Evolutionary conservation across 2,797 vertebrate species (phyloP), one percentile per base, ranked within the genome.

Genomic region (Pangasius mekongensis): DNA sequence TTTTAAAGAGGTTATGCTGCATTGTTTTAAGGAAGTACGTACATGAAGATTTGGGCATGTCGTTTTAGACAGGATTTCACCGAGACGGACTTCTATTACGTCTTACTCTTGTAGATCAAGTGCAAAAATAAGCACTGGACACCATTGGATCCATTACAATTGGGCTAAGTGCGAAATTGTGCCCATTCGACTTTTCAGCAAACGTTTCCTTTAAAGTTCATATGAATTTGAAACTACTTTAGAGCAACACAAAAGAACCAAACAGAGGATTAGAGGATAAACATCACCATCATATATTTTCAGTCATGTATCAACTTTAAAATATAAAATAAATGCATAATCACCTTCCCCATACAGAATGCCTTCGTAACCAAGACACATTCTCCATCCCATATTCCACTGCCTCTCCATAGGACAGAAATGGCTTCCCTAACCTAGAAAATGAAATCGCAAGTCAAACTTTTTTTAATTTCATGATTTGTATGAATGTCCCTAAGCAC

Each of bases 271-370:
- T 80, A 39, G 54, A 58, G 52, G 3, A 36, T 10, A 36, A 1
- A 36, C 0, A 22, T 3, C 77, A 58, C 0, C 33, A 27, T 7
- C 1, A 60, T 8, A 3, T 16, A 30, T 30, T 77, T 52, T 52
- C 27, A 43, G 5, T 43, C 39, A 77, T 6, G 6, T n/a, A 33
- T 56, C 43, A 49, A 30, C 2, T 9, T 24, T 24, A 8, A 27
- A 30, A 66, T n/a, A 30, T 5, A 71, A n/a, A 80, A 47, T 30
- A 36, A 24, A 64, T 8, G 16, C 22, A 7, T 16, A 84, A 91
- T 89, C 96, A 99, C 98, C 97, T 98, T 94, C 98, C 98, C 97
- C 96, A 98, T 11, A 93, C 10, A 0, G 98, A 96, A 7, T 97
- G 96, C 89, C 94, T 96, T 91, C 96, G 95, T 87, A 99, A 93